Evolutionary conservation across 2,797 vertebrate species (phyloP), one percentile per base, ranked within the genome.

Genomic region (Falco cherrug): DNA sequence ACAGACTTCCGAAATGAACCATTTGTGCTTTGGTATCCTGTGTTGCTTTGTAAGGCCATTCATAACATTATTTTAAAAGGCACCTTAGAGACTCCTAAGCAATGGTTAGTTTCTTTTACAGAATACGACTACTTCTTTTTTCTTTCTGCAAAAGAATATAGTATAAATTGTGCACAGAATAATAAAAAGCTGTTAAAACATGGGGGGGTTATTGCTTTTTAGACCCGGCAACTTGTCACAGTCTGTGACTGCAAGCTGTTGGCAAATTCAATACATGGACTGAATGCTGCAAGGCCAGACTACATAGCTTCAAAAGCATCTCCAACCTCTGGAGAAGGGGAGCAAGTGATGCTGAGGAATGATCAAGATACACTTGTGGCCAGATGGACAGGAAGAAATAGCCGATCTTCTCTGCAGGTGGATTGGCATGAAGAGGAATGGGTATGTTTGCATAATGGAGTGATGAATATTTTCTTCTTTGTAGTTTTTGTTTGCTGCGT

Each of bases 371-470:
- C 99, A 0, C 98, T 99, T 67, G 98, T 99, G 67, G 99, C 99
- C 94, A 99, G 98, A 95, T 99, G 99, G 99, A 99, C 99, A 0
- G 99, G 99, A 35, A 96, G 98, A 93, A 99, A 98, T 96, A 99
- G 99, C 97, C 98, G 99, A 6, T 98, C 99, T n/a, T 99, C 99
- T 21, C 97, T 99, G 90, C 99, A 99, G 18, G 98, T 98, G 13
- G 99, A 99, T 94, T 99, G 99, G 99, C 99, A 99, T 2, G 99
- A 99, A 95, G 99, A 99, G 94, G 99, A 99, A 90, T 99, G 99
- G 99, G 99, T 99, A 97, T 33, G 99, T 98, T 69, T 69, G 24
- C n/a, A 11, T 11, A 26, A 33, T 18, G 11, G 45, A 70, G 7
- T 31, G n/a, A 67, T 56, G n/a, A 73, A 20, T 80, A 33, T 60